Conservation (phyloP, 2,113 vertebrate species). For the Scophthalmus maximus region DNA sequence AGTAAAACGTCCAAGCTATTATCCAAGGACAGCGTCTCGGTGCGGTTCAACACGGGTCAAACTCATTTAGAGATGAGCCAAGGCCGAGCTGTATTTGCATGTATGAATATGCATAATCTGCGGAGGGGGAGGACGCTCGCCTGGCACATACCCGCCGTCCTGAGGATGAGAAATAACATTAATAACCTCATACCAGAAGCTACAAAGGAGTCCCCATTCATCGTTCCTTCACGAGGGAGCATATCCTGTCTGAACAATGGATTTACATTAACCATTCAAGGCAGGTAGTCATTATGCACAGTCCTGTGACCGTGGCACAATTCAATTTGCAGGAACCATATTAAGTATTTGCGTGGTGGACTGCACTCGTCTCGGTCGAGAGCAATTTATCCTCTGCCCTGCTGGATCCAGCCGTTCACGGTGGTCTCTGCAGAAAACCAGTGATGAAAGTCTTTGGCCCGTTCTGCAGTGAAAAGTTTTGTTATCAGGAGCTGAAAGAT, state of each 20-base stretch:
- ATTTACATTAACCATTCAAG: conserved; percentile 32
- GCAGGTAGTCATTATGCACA: conserved; percentile 32
- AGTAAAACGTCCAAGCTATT: no score
- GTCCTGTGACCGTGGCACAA: conserved; percentile 5
- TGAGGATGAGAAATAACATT: conserved; percentile 25
- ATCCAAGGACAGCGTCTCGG: background rate
- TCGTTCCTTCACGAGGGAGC: background rate
- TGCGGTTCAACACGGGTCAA: background rate
- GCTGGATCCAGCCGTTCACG: background rate
- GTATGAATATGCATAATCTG: conserved; percentile 70
- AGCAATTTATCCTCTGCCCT: background rate
- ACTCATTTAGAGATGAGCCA: conserved; percentile 13
- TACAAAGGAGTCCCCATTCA: conserved; percentile 9
- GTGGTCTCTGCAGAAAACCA: background rate
- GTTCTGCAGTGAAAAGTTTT: background rate
- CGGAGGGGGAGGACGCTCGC: conserved; percentile 1
- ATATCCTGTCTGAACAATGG: conserved; percentile 5
- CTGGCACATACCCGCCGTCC: background rate
- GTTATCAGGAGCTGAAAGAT: background rate
- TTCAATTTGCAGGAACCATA: conserved; percentile 36
- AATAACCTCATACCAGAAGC: conserved; percentile 40
- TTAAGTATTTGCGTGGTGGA: conserved; percentile 14
- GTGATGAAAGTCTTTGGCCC: background rate
- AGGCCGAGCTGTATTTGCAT: conserved; percentile 58
- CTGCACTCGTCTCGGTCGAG: background rate